Conservation (phyloP, 37 sponge, comb jelly and placozoan species). For the Petrosia ficiformis region DNA sequence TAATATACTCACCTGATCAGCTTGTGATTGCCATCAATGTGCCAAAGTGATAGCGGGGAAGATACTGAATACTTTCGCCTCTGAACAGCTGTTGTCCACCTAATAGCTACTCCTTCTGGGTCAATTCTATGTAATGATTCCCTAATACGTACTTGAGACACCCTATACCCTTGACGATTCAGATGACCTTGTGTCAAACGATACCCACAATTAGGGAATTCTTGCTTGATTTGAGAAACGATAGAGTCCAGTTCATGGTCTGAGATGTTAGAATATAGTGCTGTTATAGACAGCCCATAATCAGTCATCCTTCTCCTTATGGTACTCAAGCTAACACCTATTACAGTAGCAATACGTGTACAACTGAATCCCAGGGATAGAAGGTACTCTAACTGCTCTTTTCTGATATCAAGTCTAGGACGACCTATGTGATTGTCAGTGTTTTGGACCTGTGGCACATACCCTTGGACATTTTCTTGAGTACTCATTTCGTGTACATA, state of each 20-base stretch:
- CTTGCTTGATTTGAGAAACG: neutral
- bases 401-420: slow-evolving; percentile 17
- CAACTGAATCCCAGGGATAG: neutral
- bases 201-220: slow-evolving; percentile 13
- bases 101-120: slow-evolving; percentile 15
- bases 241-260: slow-evolving; percentile 5
- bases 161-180: neutral
- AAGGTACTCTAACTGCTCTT: slow-evolving; percentile 21
- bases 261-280: slow-evolving; percentile 2
- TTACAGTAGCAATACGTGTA: neutral
- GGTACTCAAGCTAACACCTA: slow-evolving; percentile 19
- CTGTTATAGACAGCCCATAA: slow-evolving; percentile 11
- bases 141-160: slow-evolving; percentile 1
- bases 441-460: neutral
- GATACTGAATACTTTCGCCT: neutral
- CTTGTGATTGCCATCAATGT: too few relatives aligned
- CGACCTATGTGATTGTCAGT: slow-evolving; percentile 14
- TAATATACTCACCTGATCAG: too few relatives aligned
- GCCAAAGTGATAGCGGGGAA: neutral
- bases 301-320: slow-evolving; percentile 24
- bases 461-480: neutral
- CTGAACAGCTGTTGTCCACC: slow-evolving; percentile 7
- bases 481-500: neutral
- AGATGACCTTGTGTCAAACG: slow-evolving; percentile 16
- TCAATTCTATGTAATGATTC: slow-evolving; percentile 10